phyloP scores from a whole-genome alignment of 2,888 invertebrate species.

The Ormyrus thymus region DNA sequence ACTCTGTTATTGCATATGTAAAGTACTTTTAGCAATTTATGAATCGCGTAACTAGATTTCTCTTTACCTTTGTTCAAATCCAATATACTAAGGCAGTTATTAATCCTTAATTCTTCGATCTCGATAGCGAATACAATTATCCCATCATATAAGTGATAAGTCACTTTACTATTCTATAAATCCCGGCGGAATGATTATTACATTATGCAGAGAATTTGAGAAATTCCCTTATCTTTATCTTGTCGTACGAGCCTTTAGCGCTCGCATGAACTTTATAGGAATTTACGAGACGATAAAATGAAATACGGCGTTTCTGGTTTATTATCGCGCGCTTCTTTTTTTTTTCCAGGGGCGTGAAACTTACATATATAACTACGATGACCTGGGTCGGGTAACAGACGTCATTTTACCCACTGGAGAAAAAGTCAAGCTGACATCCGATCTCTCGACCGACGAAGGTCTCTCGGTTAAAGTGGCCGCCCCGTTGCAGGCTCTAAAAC shows the following conservation, averaged over 20 bases:
- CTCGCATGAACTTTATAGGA: slow-evolving; percentile 26
- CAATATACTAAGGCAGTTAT: too few relatives aligned
- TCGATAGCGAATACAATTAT: too few relatives aligned
- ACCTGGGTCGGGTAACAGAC: slow-evolving; percentile 89
- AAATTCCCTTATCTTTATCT: background rate
- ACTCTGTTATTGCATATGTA: too few relatives aligned
- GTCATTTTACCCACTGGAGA: slow-evolving; percentile 95
- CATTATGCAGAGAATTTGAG: slow-evolving; percentile 12
- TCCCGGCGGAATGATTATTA: background rate
- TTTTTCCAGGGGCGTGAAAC: slow-evolving; percentile 85
- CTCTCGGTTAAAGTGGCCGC: slow-evolving; percentile 84
- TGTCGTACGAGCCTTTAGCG: background rate
- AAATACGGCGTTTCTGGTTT: slow-evolving; percentile 40
- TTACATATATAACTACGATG: slow-evolving; percentile 93
- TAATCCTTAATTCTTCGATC: too few relatives aligned
- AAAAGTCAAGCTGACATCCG: slow-evolving; percentile 86
- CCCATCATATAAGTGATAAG: too few relatives aligned
- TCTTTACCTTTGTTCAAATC: too few relatives aligned
- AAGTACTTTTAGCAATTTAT: too few relatives aligned
- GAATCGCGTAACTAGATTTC: too few relatives aligned
- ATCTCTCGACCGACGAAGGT: slow-evolving; percentile 86
- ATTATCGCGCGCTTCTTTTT: slow-evolving; percentile 8
- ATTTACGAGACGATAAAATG: slow-evolving; percentile 49
- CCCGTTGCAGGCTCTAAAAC: slow-evolving; percentile 78
- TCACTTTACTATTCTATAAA: too few relatives aligned